phyloP scores from a whole-genome alignment of 2,888 invertebrate species.

The Eristalis arbustorum region DNA sequence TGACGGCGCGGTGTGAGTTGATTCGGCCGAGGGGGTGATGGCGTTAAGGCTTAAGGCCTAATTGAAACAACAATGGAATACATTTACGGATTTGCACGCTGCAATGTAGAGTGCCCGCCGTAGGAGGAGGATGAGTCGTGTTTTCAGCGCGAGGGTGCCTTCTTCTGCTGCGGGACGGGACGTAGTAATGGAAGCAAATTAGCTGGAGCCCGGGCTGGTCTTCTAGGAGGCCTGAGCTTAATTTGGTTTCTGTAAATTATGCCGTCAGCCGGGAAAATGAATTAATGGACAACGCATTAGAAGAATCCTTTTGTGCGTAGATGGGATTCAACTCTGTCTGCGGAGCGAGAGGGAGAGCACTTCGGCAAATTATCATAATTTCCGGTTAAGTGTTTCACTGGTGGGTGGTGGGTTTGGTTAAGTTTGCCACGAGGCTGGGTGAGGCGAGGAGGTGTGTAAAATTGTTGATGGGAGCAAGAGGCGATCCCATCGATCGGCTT shows the following conservation, averaged over 20 bases:
- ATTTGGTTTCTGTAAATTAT: slow-evolving; percentile 34
- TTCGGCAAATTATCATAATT: background rate
- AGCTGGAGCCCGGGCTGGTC: background rate
- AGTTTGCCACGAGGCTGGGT: background rate
- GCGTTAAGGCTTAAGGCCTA: slow-evolving; percentile 52
- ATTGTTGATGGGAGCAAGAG: no score
- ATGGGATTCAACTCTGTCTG: slow-evolving; percentile 2
- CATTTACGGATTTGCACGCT: slow-evolving; percentile 63
- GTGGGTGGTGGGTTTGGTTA: background rate
- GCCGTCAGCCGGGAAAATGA: slow-evolving; percentile 29
- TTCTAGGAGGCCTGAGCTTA: slow-evolving; percentile 2
- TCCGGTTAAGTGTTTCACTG: background rate
- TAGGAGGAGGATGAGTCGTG: background rate
- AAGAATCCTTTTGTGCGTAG: background rate
- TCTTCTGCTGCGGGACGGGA: background rate
- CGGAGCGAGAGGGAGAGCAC: background rate
- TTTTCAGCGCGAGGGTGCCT: background rate
- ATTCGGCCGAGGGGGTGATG: background rate
- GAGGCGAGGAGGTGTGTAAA: no score
- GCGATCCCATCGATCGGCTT: no score
- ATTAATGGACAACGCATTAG: slow-evolving; percentile 48
- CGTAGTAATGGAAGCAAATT: slow-evolving; percentile 41
- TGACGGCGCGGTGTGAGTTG: background rate
- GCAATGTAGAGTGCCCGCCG: slow-evolving; percentile 8
- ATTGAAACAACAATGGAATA: slow-evolving; percentile 68